phyloP scores from a whole-genome alignment of 2,797 vertebrate species.

The Margarornis squamiger region DNA sequence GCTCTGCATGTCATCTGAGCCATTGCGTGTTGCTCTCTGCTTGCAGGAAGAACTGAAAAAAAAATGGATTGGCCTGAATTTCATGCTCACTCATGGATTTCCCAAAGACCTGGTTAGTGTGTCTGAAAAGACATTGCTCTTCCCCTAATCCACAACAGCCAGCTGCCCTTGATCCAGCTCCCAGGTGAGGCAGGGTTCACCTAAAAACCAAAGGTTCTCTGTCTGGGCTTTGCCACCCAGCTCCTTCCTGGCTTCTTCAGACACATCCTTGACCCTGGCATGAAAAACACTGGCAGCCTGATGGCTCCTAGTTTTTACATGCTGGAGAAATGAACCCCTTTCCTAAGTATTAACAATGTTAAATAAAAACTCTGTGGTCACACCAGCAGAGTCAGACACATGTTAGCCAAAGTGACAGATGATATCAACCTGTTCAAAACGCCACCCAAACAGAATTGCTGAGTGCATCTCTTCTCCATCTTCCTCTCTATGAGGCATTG shows the following conservation, averaged over 20 bases:
- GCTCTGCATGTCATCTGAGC: fast-evolving
- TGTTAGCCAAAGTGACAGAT: background rate
- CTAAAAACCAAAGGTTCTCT: fast-evolving
- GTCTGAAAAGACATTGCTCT: background rate
- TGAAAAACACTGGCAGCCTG: background rate
- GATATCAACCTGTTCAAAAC: background rate
- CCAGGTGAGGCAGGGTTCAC: background rate
- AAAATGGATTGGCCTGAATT: background rate
- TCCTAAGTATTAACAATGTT: background rate
- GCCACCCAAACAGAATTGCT: background rate
- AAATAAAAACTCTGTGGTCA: background rate
- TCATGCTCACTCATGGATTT: background rate
- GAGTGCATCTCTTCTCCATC: background rate
- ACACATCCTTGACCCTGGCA: background rate
- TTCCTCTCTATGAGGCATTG: background rate
- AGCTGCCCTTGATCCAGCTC: fast-evolving
- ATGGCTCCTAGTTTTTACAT: background rate
- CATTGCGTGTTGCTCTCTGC: fast-evolving
- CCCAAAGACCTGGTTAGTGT: fast-evolving
- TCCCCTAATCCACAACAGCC: background rate
- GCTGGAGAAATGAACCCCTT: fast-evolving
- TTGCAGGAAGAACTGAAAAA: background rate
- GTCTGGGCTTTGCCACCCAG: background rate
- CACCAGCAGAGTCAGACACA: background rate
- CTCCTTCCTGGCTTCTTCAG: background rate